Evolutionary conservation across 1,140 invertebrate genomes (phyloP).

Genomic region (Pseudobourletiella spinata): DNA sequence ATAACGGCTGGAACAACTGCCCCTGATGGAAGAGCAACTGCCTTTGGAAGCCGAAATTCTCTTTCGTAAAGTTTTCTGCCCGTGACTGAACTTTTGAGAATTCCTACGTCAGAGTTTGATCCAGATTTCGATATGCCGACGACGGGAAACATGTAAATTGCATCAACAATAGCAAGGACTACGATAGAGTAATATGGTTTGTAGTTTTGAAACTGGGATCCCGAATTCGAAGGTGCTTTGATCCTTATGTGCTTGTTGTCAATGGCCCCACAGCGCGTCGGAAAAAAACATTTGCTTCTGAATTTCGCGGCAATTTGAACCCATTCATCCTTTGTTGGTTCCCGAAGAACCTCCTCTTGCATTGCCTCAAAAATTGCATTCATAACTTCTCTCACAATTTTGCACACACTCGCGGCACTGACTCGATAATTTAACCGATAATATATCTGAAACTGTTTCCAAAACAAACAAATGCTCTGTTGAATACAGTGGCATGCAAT

Average conservation of each 20-base stretch:
- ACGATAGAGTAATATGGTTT: constrained; percentile 38
- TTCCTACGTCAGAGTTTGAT: background rate
- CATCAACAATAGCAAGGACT: too few relatives aligned
- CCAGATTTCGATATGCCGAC: too few relatives aligned
- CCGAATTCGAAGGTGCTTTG: constrained; percentile 17
- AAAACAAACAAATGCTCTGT: too few relatives aligned
- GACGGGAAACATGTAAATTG: too few relatives aligned
- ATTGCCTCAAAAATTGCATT: background rate
- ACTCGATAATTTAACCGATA: too few relatives aligned
- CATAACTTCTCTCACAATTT: background rate
- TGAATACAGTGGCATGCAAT: too few relatives aligned
- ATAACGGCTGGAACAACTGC: background rate
- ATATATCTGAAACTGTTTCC: too few relatives aligned
- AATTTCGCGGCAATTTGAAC: constrained; percentile 35
- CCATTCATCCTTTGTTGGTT: background rate
- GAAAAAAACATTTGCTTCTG: constrained; percentile 14
- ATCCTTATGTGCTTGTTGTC: background rate
- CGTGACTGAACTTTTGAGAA: background rate
- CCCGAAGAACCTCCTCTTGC: background rate
- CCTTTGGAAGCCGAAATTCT: background rate
- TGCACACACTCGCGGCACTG: background rate
- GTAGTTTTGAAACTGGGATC: constrained; percentile 44
- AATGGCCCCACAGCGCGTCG: background rate
- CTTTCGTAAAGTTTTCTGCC: background rate
- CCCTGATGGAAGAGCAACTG: background rate